These are phyloP conservation scores for Lochmaea crataegi DNA, from an alignment of 2,888 invertebrate genomes.

Conservation along the genomic window DNA sequence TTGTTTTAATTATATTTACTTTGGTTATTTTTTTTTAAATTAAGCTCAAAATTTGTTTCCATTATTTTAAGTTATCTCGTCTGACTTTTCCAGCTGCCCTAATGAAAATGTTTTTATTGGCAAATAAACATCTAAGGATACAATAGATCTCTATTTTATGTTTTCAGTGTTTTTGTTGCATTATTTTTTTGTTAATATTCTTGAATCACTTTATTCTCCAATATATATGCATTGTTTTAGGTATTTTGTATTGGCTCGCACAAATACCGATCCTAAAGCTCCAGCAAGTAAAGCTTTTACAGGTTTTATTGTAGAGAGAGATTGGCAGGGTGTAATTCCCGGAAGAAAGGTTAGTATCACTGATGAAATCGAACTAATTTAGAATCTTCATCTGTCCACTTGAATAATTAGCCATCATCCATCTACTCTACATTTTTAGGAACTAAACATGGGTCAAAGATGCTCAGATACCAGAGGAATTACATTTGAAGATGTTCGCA, in stretches of 20 bases:
- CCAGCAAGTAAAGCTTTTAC: conserved; percentile 95
- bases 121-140: no score
- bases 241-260: conserved; percentile 94
- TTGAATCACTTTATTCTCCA: no score
- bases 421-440: conserved; percentile 66
- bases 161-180: no score
- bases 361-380: background rate
- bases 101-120: no score
- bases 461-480: conserved; percentile 95
- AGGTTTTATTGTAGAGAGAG: conserved; percentile 95
- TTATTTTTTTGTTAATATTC: no score
- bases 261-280: conserved; percentile 91
- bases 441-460: conserved; percentile 96
- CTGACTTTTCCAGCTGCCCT: no score
- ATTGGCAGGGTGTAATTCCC: conserved; percentile 85
- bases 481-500: conserved; percentile 95
- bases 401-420: no score
- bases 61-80: no score
- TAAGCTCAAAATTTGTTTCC: no score
- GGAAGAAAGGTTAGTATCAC: conserved; percentile 83
- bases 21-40: no score
- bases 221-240: conserved; percentile 56
- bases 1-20: background rate
- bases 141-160: no score
- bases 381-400: no score